Evolutionary conservation across 2,113 vertebrate species (phyloP).

Genomic region (Cyprinus carpio): DNA sequence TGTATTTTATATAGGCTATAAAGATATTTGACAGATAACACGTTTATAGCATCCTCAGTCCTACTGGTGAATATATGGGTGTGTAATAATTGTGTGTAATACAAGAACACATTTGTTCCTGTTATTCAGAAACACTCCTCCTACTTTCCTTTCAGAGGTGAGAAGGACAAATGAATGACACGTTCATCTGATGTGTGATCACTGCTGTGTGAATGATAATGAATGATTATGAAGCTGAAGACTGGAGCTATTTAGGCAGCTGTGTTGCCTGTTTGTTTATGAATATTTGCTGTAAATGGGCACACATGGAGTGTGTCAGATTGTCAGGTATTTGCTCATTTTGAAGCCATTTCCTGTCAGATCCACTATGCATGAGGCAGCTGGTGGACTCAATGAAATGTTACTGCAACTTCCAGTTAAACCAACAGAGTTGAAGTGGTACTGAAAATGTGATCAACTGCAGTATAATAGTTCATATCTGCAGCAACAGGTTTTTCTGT

Average conservation of each 20-base stretch:
- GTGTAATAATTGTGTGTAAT: background rate
- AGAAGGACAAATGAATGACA: conserved; percentile 5
- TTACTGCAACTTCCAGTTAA: background rate
- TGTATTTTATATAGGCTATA: no score
- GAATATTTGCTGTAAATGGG: no score
- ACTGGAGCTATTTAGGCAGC: background rate
- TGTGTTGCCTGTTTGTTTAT: background rate
- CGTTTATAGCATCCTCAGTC: background rate
- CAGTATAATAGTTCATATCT: background rate
- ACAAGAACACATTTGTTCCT: background rate
- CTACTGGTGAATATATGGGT: background rate
- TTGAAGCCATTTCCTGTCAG: background rate
- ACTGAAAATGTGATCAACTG: background rate
- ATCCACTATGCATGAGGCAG: background rate
- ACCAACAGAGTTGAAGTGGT: background rate
- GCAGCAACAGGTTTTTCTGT: background rate
- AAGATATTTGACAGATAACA: no score
- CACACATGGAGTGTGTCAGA: background rate
- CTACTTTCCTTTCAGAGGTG: background rate
- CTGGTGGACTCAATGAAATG: background rate
- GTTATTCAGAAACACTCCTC: conserved; percentile 16
- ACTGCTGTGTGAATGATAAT: background rate
- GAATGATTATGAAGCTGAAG: background rate
- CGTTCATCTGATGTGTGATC: background rate
- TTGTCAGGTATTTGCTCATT: conserved; percentile 1